Evolutionary conservation across 2,113 vertebrate species (phyloP).

Genomic region (Vulpes vulpes): DNA sequence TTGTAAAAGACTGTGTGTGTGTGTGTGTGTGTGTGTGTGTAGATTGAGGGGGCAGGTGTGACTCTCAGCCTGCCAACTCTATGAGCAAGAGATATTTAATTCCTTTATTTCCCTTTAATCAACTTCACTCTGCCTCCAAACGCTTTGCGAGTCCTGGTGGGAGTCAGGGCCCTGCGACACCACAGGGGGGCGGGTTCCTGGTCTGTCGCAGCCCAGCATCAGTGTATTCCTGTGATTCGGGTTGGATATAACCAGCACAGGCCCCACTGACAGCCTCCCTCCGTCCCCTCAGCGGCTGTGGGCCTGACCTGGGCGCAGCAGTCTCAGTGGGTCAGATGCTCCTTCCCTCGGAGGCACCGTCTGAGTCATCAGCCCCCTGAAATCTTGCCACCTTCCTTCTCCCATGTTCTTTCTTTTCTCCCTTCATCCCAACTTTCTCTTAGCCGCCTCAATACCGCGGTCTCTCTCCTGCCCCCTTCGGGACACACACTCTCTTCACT

Average conservation of each 20-base stretch:
- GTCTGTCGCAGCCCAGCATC: not conserved
- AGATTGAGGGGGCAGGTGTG: not conserved
- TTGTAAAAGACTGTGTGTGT: not conserved
- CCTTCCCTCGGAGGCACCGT: not conserved
- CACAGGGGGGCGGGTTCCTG: not conserved
- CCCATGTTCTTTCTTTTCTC: not conserved
- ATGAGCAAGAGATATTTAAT: not conserved
- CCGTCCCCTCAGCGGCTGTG: fast-evolving
- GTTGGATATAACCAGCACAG: not conserved
- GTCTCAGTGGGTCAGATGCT: not conserved
- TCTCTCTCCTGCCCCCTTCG: not conserved
- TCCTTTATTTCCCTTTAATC: not conserved
- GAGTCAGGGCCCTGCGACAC: not conserved
- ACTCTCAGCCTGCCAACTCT: not conserved
- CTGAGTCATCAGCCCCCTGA: not conserved
- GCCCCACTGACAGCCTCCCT: not conserved
- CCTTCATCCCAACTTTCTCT: not conserved
- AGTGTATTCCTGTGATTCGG: not conserved
- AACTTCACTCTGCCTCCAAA: not conserved
- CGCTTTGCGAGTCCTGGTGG: not conserved
- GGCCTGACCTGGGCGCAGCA: not conserved
- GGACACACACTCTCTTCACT: not conserved
- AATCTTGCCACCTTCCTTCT: not conserved
- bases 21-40: not conserved
- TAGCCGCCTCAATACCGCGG: not conserved